Base-by-base conservation (phyloP, 2,797 vertebrate genomes). In the Rhynchonycteris naso region DNA sequence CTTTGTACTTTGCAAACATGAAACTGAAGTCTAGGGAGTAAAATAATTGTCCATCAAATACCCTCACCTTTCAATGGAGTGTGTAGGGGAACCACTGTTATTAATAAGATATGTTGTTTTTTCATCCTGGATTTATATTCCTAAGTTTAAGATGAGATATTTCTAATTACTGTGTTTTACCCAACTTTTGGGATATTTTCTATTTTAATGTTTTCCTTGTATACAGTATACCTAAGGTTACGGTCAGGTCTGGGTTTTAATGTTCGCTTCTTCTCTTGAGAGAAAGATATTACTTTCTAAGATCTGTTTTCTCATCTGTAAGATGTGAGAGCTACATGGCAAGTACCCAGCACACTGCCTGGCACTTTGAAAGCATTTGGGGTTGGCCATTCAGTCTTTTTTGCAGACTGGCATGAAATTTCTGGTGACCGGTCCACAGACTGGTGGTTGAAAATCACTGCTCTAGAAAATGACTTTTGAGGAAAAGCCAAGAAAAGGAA, bases 131-230 rank as follows among this genome's bases (percentile, higher is more conserved):
- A 56, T 68, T 50, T 68, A 69, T 21, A 91, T 43, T 14, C 91
- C 30, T 56, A 4, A 78, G n/a, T 81, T 78, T 88, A 88, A 72
- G 50, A 28, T 93, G 92, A 59, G 47, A 21, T 54, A 59, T 43
- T 78, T 90, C 26, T 50, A 30, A 78, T 72, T 54, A 50, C 21
- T 68, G 5, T 66, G 78, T 88, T 74, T 91, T 75, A 85, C 7
- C 7, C 14, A 84, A 33, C 28, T 79, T 81, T 79, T 81, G 52
- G 52, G 33, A 18, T 76, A 47, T 92, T 91, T 94, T 95, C 56
- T 69, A 8, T 50, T 81, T 93, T 24, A 86, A 12, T 14, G 5
- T 95, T 88, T 88, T 33, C 4, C 7, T 26, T 15, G 19, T 75
- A 22, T 0, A 11, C n/a, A 18, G 7, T 59, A 5, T 65, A 28